Evolutionary conservation across 53 echinoderm and acorn worm genomes (phyloP), one percentile per base, ranked within the genome.

Genomic region (Antedon mediterranea): DNA sequence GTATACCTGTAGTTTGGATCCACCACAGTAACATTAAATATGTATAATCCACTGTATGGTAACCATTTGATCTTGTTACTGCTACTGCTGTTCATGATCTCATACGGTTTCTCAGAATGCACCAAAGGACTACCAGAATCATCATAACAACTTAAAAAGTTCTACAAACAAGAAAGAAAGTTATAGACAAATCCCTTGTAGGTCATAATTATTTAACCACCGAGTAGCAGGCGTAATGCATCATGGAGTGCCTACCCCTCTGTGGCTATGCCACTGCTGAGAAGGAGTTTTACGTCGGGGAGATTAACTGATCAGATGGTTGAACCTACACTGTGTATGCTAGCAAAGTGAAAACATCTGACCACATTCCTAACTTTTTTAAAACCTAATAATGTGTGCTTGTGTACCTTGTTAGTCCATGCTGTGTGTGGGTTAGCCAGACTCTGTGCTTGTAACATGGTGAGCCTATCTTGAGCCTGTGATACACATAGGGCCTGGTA

Each of bases 1-100:
- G 0, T 74, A 73, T 76, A 98, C 98, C 98, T 98, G 83, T 92
- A 98, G 74, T 90, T 84, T 9, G 90, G 90, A 76, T 98, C 86
- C 29, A 98, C 77, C 14, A 98, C 88, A 0, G 90, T 88, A 29
- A 90, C 86, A 74, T 89, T 92, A 73, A 92, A 98, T 73, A 98
- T 79, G 28, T 90, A 86, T 43, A 92, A 88, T 43, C 86, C 73
- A 34, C 88, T 90, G 79, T 88, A 85, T 15, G 83, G 83, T 3
- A 32, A 34, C 89, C 89, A 94, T 34, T 80, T 42, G 43, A 94
- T 71, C 31, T 71, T 43, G 73, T 91, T 94, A 28, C 23, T 34
- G 34, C 79, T 83, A 5, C 32, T 73, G 74, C 74, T 75, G 43
- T 74, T 91, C 76, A 94, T 74, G 29, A 94, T 78, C 72, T 94